A percentile compares a stretch with the other conserved stretches of the same genome.
Evolutionary conservation across 2,888 invertebrate genomes (phyloP).

Genomic region (Gasteruption jaculator): DNA sequence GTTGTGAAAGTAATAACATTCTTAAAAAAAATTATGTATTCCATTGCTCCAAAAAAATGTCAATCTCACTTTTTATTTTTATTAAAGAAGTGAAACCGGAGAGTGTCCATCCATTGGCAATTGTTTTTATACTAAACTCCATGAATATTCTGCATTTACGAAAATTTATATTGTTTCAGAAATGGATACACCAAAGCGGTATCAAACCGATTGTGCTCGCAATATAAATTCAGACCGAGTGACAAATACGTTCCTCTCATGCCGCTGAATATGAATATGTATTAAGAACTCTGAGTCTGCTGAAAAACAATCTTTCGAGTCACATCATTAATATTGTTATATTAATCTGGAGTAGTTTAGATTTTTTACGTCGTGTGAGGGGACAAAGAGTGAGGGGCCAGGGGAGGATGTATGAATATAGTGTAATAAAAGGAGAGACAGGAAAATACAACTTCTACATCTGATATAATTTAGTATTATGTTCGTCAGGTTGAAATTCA

Average conservation of each 20-base stretch:
- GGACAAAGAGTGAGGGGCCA: too few relatives aligned
- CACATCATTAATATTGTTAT: too few relatives aligned
- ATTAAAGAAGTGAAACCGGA: neutral
- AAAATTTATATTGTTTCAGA: constrained; percentile 43
- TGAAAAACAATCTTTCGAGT: constrained; percentile 22
- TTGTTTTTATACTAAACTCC: neutral
- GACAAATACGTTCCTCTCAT: constrained; percentile 59
- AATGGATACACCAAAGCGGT: constrained; percentile 60
- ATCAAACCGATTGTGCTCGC: constrained; percentile 58
- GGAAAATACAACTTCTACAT: too few relatives aligned
- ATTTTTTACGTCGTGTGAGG: too few relatives aligned
- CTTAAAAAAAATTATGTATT: too few relatives aligned
- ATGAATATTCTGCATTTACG: neutral
- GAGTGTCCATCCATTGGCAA: constrained; percentile 2
- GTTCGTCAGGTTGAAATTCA: too few relatives aligned
- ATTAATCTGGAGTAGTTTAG: too few relatives aligned
- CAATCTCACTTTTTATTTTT: constrained; percentile 5
- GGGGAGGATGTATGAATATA: too few relatives aligned
- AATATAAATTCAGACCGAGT: constrained; percentile 62
- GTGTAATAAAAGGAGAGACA: too few relatives aligned
- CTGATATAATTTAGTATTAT: too few relatives aligned
- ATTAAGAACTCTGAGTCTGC: constrained; percentile 36
- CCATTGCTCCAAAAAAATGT: too few relatives aligned
- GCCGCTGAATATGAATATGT: constrained; percentile 50
- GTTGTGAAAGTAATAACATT: too few relatives aligned